Evolutionary conservation across 2,113 vertebrate genomes (phyloP).

Genomic region (Archilochus colubris): DNA sequence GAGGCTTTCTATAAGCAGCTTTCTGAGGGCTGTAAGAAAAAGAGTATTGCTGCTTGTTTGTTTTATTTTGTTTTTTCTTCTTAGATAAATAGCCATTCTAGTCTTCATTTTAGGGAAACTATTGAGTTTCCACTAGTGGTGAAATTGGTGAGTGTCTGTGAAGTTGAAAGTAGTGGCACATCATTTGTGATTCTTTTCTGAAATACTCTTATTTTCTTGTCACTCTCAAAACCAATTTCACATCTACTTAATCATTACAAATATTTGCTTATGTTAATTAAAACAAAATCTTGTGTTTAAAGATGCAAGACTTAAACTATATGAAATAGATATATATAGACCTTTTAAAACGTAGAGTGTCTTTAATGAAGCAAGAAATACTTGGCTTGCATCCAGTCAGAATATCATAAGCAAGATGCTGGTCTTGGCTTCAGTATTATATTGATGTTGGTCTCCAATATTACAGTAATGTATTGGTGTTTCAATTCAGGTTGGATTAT

Average conservation of each 20-base stretch:
- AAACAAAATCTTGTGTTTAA: not conserved
- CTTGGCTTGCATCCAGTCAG: not conserved
- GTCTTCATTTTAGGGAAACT: not conserved
- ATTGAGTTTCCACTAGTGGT: not conserved
- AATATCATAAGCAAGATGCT: slow-evolving; percentile 10
- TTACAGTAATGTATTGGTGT: not conserved
- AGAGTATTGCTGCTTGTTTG: not conserved
- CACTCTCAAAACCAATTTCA: not conserved
- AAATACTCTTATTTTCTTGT: not conserved
- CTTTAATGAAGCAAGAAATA: slow-evolving; percentile 7
- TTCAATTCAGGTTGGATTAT: not conserved
- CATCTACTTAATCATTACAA: not conserved
- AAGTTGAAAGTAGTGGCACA: accelerated
- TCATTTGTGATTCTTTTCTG: not conserved
- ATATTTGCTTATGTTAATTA: not conserved
- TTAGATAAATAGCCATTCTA: not conserved
- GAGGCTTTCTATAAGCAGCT: slow-evolving; percentile 58
- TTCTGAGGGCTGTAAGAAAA: not conserved
- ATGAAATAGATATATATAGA: not conserved
- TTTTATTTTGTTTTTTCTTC: not conserved
- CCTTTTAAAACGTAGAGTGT: slow-evolving; percentile 7
- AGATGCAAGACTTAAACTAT: not conserved
- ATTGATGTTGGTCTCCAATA: accelerated
- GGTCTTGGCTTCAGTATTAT: not conserved
- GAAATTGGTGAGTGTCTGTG: not conserved